Evolutionary conservation across 2,888 invertebrate genomes (phyloP), one percentile per base, ranked within the genome.

Genomic region (Acanthococcus lagerstroemiae): DNA sequence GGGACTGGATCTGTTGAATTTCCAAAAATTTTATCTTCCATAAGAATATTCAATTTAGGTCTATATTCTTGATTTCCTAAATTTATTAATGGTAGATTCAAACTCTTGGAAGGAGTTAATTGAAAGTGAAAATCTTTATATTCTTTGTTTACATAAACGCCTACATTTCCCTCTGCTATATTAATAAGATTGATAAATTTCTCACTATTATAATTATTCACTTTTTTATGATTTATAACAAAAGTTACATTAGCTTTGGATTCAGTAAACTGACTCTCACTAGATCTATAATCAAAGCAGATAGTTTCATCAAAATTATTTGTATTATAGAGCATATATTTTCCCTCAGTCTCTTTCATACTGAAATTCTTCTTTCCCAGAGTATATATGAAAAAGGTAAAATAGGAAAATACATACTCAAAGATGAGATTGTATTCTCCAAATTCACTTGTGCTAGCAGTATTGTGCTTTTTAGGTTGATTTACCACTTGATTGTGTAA

Each of bases 21-120:
- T 48, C 15, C 48, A 48, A 15, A 48, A 48, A 48, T 48, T 48
- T 48, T 48, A 48, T 48, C 48, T 48, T 48, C 48, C 21, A 48
- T 48, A 48, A 48, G 21, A 48, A 19, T 48, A 48, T 48, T 48
- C 3, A 48, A 19, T 48, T 48, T 48, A 48, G 48, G 48, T n/a
- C 48, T 48, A 48, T 48, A 48, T 48, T 48, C 48, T 48, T 48
- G 48, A 48, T 48, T 48, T 48, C 48, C 48, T 48, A 48, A 21
- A 48, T 48, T 48, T 48, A 48, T 48, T n/a, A 48, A 19, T 48
- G 48, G 48, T 48, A 48, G 48, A 48, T 48, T 48, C 37, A 37
- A 37, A 37, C 37, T 37, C 37, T 37, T 37, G n/a, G 37, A 37
- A 37, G 37, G 37, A 37, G 37, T 37, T 37, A 37, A 37, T 37